phyloP scores from a whole-genome alignment of 2,113 vertebrate genomes.

The Oncorhynchus kisutch region DNA sequence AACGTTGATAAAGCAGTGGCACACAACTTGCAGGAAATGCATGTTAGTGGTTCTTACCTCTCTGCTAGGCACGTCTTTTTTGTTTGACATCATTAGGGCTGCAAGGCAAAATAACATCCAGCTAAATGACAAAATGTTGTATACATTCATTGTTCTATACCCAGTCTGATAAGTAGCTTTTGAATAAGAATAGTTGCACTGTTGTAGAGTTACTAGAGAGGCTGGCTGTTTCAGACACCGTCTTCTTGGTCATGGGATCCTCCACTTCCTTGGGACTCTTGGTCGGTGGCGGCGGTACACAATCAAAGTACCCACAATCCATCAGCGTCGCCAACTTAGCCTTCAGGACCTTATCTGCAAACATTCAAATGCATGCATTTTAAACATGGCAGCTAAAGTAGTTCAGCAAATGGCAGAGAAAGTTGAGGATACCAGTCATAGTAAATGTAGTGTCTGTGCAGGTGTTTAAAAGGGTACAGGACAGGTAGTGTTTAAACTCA shows the following conservation, averaged over 20 bases:
- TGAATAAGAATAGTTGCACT: background rate
- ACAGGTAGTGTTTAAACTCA: constrained; percentile 66
- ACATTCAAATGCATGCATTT: background rate
- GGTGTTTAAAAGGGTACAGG: background rate
- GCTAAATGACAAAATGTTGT: background rate
- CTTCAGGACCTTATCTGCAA: constrained; percentile 86
- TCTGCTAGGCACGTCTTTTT: constrained; percentile 75
- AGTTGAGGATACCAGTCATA: background rate
- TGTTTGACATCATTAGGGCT: constrained; percentile 69
- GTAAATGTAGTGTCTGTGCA: background rate
- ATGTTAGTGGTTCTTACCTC: constrained; percentile 74
- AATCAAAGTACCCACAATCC: constrained; percentile 87
- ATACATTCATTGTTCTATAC: background rate
- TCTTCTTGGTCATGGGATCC: background rate
- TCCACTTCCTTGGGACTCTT: constrained; percentile 30
- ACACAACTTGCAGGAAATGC: background rate
- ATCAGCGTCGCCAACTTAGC: constrained; percentile 83
- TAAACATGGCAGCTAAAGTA: background rate
- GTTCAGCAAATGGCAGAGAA: background rate
- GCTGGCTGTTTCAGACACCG: background rate
- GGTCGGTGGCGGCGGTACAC: constrained; percentile 74
- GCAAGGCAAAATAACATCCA: constrained; percentile 4
- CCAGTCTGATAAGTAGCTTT: background rate
- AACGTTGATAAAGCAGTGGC: background rate
- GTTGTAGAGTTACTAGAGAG: constrained; percentile 39